phyloP scores from a whole-genome alignment of 2,797 vertebrate species.

The Triplophysa bombifrons region DNA sequence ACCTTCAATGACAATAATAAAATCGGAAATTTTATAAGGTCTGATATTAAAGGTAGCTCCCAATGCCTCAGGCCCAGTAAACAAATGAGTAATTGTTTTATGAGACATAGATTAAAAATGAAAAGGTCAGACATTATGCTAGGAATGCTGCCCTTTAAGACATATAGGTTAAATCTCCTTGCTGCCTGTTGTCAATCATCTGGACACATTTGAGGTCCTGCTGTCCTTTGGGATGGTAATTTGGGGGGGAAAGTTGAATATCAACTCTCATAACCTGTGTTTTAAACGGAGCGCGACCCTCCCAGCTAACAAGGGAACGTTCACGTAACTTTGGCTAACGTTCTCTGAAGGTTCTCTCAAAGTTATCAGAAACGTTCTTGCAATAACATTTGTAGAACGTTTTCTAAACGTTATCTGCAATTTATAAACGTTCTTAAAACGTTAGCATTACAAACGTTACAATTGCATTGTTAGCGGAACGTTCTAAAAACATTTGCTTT shows the following conservation, averaged over 20 bases:
- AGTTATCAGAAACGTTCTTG: no score
- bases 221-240: no score
- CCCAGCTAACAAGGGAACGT: no score
- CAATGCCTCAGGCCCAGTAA: not conserved
- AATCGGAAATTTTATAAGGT: not conserved
- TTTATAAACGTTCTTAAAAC: no score
- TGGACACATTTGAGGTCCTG: not conserved
- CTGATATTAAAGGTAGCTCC: not conserved
- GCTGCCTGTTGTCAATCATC: slow-evolving; percentile 32
- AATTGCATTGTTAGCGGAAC: no score
- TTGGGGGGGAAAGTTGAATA: not conserved
- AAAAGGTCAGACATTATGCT: slow-evolving; percentile 54
- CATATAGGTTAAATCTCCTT: slow-evolving; percentile 41
- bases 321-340: no score
- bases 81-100: slow-evolving; percentile 16
- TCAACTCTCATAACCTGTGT: not conserved
- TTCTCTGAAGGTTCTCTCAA: no score
- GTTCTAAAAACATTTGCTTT: no score
- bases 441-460: no score
- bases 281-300: no score
- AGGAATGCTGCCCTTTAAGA: slow-evolving; percentile 3
- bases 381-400: no score
- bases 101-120: slow-evolving; percentile 33
- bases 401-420: no score
- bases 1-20: not conserved